A percentile compares a stretch with the other conserved stretches of the same genome.
phyloP scores from a whole-genome alignment of 2,888 invertebrate species.

The Rhingia campestris region DNA sequence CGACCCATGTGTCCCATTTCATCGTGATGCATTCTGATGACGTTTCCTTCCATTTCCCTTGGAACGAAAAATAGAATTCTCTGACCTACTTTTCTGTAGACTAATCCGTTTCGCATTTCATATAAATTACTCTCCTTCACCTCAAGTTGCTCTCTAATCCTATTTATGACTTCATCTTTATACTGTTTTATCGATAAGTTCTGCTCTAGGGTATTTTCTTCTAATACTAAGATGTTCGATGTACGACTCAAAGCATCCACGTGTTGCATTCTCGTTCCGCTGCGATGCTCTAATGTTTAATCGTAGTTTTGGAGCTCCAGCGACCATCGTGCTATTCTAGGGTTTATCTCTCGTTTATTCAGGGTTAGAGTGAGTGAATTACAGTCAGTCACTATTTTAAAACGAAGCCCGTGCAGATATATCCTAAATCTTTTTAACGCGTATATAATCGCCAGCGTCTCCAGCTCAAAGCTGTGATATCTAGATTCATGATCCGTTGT shows the following conservation, averaged over 20 bases:
- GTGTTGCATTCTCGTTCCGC: conserved; percentile 32
- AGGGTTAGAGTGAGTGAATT: conserved; percentile 76
- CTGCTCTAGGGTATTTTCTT: conserved; percentile 14
- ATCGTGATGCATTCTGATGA: conserved; percentile 1
- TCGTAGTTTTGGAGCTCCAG: conserved; percentile 42
- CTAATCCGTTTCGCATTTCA: conserved; percentile 2
- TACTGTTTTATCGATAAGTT: conserved; percentile 4
- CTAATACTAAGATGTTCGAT: not conserved
- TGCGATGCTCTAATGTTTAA: too few species aligned
- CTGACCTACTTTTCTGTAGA: not conserved
- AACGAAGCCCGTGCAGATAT: conserved; percentile 76
- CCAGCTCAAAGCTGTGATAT: conserved; percentile 78
- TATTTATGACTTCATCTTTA: not conserved
- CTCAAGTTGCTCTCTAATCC: conserved; percentile 4
- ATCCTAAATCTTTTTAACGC: too few species aligned
- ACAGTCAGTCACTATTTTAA: conserved; percentile 77
- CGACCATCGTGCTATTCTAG: conserved; percentile 76
- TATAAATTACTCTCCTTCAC: not conserved
- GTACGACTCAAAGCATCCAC: conserved; percentile 21
- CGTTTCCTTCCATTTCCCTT: conserved; percentile 7
- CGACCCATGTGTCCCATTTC: conserved; percentile 26
- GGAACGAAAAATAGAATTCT: conserved; percentile 25
- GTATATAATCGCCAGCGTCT: conserved; percentile 76
- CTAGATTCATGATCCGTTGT: conserved; percentile 74
- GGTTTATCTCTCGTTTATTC: conserved; percentile 71